Evolutionary conservation across 2,888 invertebrate species (phyloP).

Genomic region (Cheilosia grossa): DNA sequence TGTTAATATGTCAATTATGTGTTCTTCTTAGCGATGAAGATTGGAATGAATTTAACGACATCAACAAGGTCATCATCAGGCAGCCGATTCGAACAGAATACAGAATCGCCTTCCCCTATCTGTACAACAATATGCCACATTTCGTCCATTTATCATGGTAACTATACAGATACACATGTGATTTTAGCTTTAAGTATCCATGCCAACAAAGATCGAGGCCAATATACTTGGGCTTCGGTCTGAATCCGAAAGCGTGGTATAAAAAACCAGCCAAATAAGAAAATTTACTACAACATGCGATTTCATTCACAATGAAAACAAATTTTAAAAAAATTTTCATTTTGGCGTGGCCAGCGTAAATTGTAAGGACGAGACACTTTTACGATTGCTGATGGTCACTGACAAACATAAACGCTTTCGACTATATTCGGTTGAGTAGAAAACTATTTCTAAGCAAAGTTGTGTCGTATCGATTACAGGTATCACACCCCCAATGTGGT

Average conservation of each 20-base stretch:
- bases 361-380: constrained; percentile 80
- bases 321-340: constrained; percentile 78
- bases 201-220: constrained; percentile 20
- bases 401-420: constrained; percentile 79
- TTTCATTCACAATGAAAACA: constrained; percentile 80
- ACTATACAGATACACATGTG: constrained; percentile 84
- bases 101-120: constrained; percentile 99
- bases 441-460: not conserved
- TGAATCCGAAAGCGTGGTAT: constrained; percentile 77
- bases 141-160: constrained; percentile 99
- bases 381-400: constrained; percentile 85
- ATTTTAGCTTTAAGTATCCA: constrained; percentile 58
- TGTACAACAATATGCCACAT: constrained; percentile 99
- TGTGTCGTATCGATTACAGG: constrained; percentile 85
- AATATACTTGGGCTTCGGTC: constrained; percentile 14
- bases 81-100: constrained; percentile 99
- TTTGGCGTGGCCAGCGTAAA: constrained; percentile 85
- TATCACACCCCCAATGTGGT: constrained; percentile 99
- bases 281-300: constrained; percentile 86
- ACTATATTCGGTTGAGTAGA: not conserved
- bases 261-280: constrained; percentile 79
- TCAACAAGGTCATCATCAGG: constrained; percentile 99
- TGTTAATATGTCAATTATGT: not conserved
- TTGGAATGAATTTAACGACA: constrained; percentile 99
- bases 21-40: constrained; percentile 93